phyloP scores from a whole-genome alignment of 2,113 vertebrate genomes.

The Aramus guarauna region DNA sequence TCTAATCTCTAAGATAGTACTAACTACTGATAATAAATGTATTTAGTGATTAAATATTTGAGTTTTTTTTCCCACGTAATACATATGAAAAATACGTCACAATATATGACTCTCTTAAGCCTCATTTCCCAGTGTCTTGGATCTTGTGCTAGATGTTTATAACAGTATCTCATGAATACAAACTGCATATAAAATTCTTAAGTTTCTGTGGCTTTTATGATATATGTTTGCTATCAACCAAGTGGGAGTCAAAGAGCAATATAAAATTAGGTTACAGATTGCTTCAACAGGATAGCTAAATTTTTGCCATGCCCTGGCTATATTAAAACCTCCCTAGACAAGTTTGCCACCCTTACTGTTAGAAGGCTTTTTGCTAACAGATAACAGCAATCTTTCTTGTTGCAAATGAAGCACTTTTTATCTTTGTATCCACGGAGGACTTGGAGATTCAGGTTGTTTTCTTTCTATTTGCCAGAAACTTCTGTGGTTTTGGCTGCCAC shows the following conservation, averaged over 20 bases:
- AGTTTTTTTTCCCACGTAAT: neutral
- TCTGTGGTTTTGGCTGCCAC: neutral
- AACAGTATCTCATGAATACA: neutral
- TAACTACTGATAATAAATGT: neutral
- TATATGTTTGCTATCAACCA: neutral
- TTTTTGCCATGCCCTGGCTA: neutral
- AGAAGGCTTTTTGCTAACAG: neutral
- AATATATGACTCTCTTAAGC: neutral
- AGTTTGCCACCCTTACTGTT: neutral
- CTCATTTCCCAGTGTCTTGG: neutral
- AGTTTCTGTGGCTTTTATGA: neutral
- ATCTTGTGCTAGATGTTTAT: neutral
- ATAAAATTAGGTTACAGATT: neutral
- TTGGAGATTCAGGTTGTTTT: neutral
- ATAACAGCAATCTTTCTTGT: neutral
- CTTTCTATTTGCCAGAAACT: no score
- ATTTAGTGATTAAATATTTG: neutral
- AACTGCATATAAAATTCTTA: neutral
- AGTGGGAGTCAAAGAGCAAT: neutral
- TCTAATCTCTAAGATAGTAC: neutral
- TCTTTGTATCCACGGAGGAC: neutral
- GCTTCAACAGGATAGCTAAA: neutral
- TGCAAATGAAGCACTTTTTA: neutral
- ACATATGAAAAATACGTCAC: neutral
- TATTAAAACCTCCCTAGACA: neutral